A percentile compares a stretch with the other conserved stretches of the same genome.
Evolutionary conservation across 2,888 invertebrate genomes (phyloP).

Genomic region (Tipula vernalis): DNA sequence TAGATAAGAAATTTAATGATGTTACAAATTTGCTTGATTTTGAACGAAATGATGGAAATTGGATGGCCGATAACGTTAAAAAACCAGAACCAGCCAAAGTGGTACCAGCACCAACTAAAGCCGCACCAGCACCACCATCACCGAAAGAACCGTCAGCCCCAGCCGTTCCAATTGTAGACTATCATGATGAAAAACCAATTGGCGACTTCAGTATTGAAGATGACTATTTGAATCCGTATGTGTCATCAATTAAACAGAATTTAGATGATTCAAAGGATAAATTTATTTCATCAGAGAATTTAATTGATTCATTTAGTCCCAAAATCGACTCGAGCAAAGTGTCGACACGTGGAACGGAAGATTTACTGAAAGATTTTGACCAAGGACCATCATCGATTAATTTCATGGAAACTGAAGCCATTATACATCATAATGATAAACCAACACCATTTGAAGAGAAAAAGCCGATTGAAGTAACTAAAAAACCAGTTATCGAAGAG

Average conservation of each 20-base stretch:
- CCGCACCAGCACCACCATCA: neutral
- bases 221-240: conserved; percentile 15
- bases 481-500: neutral
- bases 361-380: neutral
- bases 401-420: neutral
- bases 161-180: neutral
- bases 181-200: neutral
- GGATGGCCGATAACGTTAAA: neutral
- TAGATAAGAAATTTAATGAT: neutral
- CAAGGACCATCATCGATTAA: neutral
- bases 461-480: neutral
- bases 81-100: neutral
- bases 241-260: conserved; percentile 24
- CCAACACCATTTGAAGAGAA: neutral
- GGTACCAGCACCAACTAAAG: neutral
- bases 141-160: neutral
- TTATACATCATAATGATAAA: neutral
- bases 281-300: conserved; percentile 35
- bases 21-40: neutral
- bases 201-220: conserved; percentile 8
- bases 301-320: conserved; percentile 29
- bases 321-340: conserved; percentile 10
- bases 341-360: too few relatives aligned
- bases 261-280: conserved; percentile 34
- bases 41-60: conserved; percentile 5